Evolutionary conservation across 2,113 vertebrate species (phyloP), one percentile per base, ranked within the genome.

Genomic region (Atractosteus spatula): DNA sequence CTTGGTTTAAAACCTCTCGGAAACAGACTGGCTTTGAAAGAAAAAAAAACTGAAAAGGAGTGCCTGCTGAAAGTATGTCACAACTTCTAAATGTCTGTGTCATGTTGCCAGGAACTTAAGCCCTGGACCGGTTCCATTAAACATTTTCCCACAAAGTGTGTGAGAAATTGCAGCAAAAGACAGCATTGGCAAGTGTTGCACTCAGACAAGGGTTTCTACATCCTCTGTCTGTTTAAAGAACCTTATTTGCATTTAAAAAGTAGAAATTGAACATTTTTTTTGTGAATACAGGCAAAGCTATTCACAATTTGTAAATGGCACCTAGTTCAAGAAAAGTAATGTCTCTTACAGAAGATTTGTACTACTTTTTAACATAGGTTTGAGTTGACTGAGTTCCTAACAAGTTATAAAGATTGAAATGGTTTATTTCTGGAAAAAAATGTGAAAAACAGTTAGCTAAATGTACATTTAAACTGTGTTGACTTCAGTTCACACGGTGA

Each of bases 191-290:
- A 55, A 68, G 47, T 68, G 66, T 17, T 47, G 45, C 29, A 29
- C 29, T 51, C 7, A 51, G 44, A 29, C 43, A 67, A 69, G 67
- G 44, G 16, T 56, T n/a, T 54, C 56, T 43, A 14, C 66, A 13
- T 47, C 41, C 14, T 45, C 59, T 17, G 66, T 59, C 47, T 74
- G 68, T 74, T 47, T 68, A 59, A 69, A 17, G 54, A 8, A 47
- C 67, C 73, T 69, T 63, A 74, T 74, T 69, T 74, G 67, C 73
- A 74, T 69, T 66, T 64, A 74, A 70, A 74, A 41, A 55, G 67
- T 63, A 17, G 44, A 74, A 16, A 73, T 68, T 68, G 55, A 73
- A 63, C 57, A 55, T 41, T 29, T 55, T 68, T 62, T 62, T 45
- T 62, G 16, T 62, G 12, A 16, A 74, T 51, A 62, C 55, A 54